Conservation (phyloP, 2,797 vertebrate genomes). For the Crypturellus tataupa region DNA sequence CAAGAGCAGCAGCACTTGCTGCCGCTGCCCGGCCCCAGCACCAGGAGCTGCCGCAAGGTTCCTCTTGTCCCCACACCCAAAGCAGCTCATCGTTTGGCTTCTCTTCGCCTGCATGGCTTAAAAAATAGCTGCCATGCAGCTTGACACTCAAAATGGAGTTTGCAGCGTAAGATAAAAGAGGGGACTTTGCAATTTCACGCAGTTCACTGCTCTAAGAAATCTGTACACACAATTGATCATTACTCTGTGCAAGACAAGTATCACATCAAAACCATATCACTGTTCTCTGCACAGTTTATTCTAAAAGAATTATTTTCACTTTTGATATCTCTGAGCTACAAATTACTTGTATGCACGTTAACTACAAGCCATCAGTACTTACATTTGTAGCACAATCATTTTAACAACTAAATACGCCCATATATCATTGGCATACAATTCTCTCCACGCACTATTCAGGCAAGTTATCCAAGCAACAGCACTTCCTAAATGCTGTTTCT, state of each 20-base stretch:
- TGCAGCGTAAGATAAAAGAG: neutral
- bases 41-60: neutral
- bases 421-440: neutral
- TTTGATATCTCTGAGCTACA: neutral
- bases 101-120: no score
- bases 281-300: neutral
- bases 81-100: neutral
- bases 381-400: neutral
- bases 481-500: neutral
- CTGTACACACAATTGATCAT: neutral
- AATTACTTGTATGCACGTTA: neutral
- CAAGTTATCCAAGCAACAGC: neutral
- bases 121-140: neutral
- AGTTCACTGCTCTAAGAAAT: neutral
- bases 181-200: neutral
- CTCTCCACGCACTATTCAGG: neutral
- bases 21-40: neutral
- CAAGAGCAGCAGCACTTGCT: neutral
- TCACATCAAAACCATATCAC: neutral
- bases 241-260: neutral
- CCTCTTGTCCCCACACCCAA: neutral
- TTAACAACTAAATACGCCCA: neutral
- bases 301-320: neutral
- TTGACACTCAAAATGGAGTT: constrained; percentile 7
- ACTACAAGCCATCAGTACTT: neutral